Conservation (phyloP, 2,797 vertebrate species). For the Podarcis lilfordi region DNA sequence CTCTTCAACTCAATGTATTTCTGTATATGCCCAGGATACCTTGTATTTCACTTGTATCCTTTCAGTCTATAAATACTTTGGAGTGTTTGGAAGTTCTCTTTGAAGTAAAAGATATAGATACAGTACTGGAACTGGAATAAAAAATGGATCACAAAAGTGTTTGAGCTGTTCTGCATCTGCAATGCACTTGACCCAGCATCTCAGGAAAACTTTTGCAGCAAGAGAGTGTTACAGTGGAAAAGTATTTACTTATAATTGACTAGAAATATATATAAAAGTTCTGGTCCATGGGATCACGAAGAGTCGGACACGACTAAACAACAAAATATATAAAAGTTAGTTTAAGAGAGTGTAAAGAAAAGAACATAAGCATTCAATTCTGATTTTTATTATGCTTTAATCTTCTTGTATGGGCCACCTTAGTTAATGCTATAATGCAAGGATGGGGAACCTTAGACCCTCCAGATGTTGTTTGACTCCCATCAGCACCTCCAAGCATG, state of each 20-base stretch:
- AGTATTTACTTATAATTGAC: background rate
- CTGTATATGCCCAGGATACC: background rate
- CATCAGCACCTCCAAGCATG: no score
- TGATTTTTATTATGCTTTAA: background rate
- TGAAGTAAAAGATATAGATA: background rate
- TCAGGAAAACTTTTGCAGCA: no score
- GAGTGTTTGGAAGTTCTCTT: background rate
- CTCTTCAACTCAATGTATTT: background rate
- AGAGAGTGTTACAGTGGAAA: no score
- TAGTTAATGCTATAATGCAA: no score
- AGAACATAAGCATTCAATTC: background rate
- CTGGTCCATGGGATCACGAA: no score
- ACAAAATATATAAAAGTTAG: background rate
- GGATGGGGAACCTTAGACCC: no score
- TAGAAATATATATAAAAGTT: background rate
- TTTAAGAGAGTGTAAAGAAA: background rate
- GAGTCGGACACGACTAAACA: no score
- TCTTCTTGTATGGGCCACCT: background rate
- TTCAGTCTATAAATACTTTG: background rate
- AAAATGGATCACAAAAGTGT: background rate
- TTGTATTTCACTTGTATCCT: no score
- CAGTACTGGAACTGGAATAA: background rate
- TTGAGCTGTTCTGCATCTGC: slow-evolving; percentile 5
- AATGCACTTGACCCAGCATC: background rate
- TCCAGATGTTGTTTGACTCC: no score